Evolutionary conservation across 2,797 vertebrate genomes (phyloP).

Genomic region (Cephalopachus bancanus): DNA sequence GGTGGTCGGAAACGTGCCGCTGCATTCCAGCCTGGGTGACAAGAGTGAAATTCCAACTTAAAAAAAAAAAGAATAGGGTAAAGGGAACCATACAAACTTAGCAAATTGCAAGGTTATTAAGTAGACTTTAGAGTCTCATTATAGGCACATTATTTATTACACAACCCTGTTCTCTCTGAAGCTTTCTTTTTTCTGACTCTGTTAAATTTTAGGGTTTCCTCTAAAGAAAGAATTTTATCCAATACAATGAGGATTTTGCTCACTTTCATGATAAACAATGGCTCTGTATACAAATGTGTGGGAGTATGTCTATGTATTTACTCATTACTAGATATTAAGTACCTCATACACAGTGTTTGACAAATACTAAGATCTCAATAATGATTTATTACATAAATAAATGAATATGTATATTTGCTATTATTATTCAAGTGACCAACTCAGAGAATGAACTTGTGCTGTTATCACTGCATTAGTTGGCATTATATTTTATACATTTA

Average conservation of each 20-base stretch:
- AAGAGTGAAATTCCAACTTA: no score
- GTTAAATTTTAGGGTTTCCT: constrained; percentile 45
- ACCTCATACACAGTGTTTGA: background rate
- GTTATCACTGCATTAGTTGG: background rate
- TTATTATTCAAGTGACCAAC: constrained; percentile 14
- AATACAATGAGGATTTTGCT: constrained; percentile 10
- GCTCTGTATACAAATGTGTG: background rate
- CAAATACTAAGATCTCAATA: background rate
- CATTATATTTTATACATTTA: constrained; percentile 42
- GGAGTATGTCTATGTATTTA: background rate
- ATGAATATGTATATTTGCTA: constrained; percentile 6
- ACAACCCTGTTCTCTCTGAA: background rate
- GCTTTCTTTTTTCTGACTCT: background rate
- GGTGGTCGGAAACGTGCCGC: no score
- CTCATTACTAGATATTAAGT: background rate
- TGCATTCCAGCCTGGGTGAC: no score
- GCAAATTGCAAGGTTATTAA: background rate
- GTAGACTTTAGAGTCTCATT: background rate
- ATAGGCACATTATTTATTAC: background rate
- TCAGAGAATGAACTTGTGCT: constrained; percentile 45
- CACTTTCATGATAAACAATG: background rate
- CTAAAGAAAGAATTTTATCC: constrained; percentile 3
- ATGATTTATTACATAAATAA: background rate
- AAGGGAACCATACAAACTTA: background rate
- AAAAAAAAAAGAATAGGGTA: background rate